Conservation (phyloP, 2,113 vertebrate genomes). For the Brachirus orientalis region DNA sequence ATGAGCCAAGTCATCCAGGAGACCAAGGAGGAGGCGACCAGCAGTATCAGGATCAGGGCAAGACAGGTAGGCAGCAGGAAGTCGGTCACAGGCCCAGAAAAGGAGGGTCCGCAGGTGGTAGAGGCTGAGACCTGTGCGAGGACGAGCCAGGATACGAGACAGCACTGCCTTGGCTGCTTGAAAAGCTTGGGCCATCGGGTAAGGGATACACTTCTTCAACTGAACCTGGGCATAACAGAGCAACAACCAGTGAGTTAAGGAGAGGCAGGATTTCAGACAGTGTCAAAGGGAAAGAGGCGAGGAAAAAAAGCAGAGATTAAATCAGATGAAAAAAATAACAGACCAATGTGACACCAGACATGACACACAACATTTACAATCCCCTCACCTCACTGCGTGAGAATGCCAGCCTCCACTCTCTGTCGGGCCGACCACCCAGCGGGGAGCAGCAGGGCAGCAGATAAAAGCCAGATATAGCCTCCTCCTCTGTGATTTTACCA, state of each 20-base stretch:
- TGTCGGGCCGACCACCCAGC: slow-evolving; percentile 77
- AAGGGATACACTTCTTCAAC: slow-evolving; percentile 87
- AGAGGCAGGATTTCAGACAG: neutral
- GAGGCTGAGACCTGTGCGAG: slow-evolving; percentile 81
- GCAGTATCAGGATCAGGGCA: slow-evolving; percentile 78
- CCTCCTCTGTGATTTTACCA: slow-evolving; percentile 85
- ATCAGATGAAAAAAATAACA: neutral
- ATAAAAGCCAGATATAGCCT: slow-evolving; percentile 86
- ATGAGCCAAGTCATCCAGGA: slow-evolving; percentile 86
- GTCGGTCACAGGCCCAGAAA: slow-evolving; percentile 90
- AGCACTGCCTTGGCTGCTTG: slow-evolving; percentile 86
- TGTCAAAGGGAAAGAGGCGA: neutral
- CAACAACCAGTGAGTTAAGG: neutral
- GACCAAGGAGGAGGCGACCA: slow-evolving; percentile 85
- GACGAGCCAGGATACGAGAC: slow-evolving; percentile 83
- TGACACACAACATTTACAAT: neutral
- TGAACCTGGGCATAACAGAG: slow-evolving; percentile 73
- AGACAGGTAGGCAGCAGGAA: slow-evolving; percentile 84
- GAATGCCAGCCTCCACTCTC: slow-evolving; percentile 88
- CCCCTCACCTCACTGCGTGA: slow-evolving; percentile 84
- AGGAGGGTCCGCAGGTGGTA: slow-evolving; percentile 87
- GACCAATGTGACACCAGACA: neutral
- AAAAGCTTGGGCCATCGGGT: slow-evolving; percentile 86
- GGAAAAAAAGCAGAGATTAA: neutral
- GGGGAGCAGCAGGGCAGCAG: slow-evolving; percentile 85